Evolutionary conservation across 2,113 vertebrate species (phyloP).

Genomic region (Tapirus terrestris): DNA sequence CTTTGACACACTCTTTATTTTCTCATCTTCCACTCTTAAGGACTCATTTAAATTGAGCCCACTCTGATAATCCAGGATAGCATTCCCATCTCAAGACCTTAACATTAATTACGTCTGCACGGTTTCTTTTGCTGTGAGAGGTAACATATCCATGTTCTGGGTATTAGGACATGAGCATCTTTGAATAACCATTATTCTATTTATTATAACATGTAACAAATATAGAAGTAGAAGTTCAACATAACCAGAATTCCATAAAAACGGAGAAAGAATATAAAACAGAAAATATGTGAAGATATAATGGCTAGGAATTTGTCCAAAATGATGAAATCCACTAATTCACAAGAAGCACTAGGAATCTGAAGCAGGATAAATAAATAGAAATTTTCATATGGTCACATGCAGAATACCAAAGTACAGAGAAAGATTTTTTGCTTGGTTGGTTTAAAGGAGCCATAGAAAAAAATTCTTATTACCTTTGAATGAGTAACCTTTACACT

Average conservation of each 20-base stretch:
- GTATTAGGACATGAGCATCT: background rate
- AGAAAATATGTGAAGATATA: background rate
- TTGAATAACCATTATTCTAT: background rate
- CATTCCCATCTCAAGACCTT: background rate
- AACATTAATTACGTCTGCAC: background rate
- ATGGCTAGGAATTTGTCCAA: background rate
- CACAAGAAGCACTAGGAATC: background rate
- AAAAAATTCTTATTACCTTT: background rate
- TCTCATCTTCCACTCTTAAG: background rate
- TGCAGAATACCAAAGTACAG: background rate
- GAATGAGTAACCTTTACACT: background rate
- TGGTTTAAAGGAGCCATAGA: background rate
- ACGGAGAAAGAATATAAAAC: background rate
- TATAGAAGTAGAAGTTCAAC: background rate
- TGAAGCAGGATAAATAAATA: background rate
- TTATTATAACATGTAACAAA: background rate
- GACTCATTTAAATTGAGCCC: background rate
- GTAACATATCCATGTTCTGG: background rate
- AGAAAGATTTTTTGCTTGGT: background rate
- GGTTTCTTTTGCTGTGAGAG: background rate
- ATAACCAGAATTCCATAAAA: background rate
- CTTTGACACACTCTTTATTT: background rate
- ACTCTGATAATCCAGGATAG: background rate
- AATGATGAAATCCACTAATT: background rate
- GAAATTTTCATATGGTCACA: background rate